Percentiles rank a stretch among this genome's conserved stretches.
These are phyloP conservation scores for Erebia epiphron DNA, from an alignment of 2,888 invertebrate genomes.

Conservation along the genomic window DNA sequence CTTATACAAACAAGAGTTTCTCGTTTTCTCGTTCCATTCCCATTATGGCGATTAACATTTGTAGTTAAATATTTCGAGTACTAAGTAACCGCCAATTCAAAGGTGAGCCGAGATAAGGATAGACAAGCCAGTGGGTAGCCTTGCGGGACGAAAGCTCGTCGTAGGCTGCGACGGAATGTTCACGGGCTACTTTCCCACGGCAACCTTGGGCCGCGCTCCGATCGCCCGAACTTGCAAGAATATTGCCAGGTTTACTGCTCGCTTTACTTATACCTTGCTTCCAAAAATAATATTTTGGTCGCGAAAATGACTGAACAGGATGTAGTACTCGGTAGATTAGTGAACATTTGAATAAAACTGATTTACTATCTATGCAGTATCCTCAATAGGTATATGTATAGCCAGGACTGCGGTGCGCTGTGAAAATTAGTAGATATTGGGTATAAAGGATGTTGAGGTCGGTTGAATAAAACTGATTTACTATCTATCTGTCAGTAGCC, in stretches of 20 bases:
- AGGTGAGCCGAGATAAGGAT: constrained; percentile 48
- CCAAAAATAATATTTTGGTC: constrained; percentile 12
- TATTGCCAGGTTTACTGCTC: constrained; percentile 26
- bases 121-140: constrained; percentile 56
- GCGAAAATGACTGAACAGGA: not conserved
- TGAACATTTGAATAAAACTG: not conserved
- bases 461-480: no score
- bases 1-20: constrained; percentile 6
- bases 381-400: no score
- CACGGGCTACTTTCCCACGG: constrained; percentile 62
- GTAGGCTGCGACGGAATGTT: constrained; percentile 60
- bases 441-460: no score
- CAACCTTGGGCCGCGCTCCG: constrained; percentile 53
- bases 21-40: constrained; percentile 7
- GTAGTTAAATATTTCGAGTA: constrained; percentile 42
- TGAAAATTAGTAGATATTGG: no score
- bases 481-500: no score
- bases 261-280: constrained; percentile 23
- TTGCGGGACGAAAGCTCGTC: constrained; percentile 70
- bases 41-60: constrained; percentile 27
- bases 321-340: not conserved
- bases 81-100: constrained; percentile 43
- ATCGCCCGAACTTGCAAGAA: constrained; percentile 50
- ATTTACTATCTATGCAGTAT: not conserved
- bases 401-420: no score